phyloP scores from a whole-genome alignment of 2,797 vertebrate genomes.

The Galaxias olidus region DNA sequence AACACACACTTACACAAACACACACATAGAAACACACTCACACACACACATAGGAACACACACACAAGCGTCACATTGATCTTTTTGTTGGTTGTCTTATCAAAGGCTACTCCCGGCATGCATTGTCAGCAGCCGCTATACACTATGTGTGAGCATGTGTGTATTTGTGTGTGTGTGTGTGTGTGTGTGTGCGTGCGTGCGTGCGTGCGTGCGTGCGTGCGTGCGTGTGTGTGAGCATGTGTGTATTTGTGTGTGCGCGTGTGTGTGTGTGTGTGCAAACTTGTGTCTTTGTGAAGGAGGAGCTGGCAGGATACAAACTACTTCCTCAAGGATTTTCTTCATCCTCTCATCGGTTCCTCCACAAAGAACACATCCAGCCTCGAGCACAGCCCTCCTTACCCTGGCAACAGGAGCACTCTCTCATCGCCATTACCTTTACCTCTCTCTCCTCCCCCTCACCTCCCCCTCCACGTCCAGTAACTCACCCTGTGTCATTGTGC shows the following conservation, averaged over 20 bases:
- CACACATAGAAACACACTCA: slow-evolving; percentile 1
- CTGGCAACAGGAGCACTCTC: background rate
- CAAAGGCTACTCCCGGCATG: slow-evolving; percentile 26
- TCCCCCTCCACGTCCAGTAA: slow-evolving; percentile 24
- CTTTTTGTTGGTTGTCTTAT: slow-evolving; percentile 26
- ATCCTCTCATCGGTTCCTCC: background rate
- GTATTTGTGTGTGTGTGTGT: background rate
- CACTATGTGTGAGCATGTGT: slow-evolving; percentile 17
- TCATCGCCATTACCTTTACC: background rate
- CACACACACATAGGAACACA: slow-evolving; percentile 4
- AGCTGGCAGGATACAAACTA: slow-evolving; percentile 22
- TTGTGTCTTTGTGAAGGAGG: background rate
- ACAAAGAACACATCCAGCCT: too few relatives aligned
- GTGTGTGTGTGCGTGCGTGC: too few relatives aligned
- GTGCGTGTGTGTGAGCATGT: too few relatives aligned
- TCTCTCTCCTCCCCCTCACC: background rate
- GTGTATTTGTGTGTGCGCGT: too few relatives aligned
- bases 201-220: too few relatives aligned
- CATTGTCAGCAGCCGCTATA: slow-evolving; percentile 32
- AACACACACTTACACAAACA: too few relatives aligned
- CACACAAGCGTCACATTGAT: slow-evolving; percentile 19
- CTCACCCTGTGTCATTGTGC: slow-evolving; percentile 16
- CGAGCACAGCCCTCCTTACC: too few relatives aligned
- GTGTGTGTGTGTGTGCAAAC: too few relatives aligned
- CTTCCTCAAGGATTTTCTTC: slow-evolving; percentile 29